Conservation (phyloP, 2,797 vertebrate species). For the Gambelia wislizenii region DNA sequence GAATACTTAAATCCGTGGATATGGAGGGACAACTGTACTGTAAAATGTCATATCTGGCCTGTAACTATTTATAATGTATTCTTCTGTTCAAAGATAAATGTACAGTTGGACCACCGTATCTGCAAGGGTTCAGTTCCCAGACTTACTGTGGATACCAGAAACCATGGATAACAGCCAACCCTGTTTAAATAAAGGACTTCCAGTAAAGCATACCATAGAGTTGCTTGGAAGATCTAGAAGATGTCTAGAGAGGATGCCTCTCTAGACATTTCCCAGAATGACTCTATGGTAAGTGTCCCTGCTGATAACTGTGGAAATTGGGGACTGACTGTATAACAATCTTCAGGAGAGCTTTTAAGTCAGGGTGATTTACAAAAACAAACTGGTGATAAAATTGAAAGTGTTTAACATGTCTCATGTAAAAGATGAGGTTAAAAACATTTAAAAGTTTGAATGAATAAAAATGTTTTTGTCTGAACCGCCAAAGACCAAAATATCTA, state of each 20-base stretch:
- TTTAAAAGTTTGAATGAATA: not conserved
- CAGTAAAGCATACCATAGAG: no score
- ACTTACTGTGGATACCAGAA: no score
- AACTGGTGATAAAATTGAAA: not conserved
- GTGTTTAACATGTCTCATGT: not conserved
- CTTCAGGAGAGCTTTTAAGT: not conserved
- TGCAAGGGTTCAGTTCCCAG: no score
- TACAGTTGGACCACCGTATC: no score
- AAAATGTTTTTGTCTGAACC: not conserved
- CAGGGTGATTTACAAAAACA: constrained; percentile 1
- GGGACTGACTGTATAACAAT: not conserved
- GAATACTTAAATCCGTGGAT: no score
- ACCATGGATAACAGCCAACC: no score
- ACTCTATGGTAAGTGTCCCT: no score
- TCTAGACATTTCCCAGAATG: no score
- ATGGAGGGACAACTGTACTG: not conserved
- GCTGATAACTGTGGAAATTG: no score
- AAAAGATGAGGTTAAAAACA: not conserved
- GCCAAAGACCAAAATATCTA: not conserved
- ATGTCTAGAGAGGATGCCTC: no score
- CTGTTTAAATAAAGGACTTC: no score
- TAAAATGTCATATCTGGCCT: not conserved
- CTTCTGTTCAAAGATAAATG: not conserved
- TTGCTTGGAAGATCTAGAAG: no score
- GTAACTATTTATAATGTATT: not conserved